Conservation (phyloP, 2,113 vertebrate genomes). For the Tragelaphus strepsiceros region DNA sequence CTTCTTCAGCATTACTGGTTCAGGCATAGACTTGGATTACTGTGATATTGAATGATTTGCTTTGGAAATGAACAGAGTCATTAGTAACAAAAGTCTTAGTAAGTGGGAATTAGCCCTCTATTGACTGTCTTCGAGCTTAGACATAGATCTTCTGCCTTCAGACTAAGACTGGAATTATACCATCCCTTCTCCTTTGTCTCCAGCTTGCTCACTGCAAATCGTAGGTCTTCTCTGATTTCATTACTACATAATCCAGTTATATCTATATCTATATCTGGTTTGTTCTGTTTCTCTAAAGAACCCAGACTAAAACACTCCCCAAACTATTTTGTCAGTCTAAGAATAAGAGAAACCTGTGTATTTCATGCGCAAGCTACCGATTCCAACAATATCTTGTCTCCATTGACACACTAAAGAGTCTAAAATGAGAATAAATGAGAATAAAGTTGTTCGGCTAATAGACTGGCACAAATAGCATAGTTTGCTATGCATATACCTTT, state of each 20-base stretch:
- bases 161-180: neutral
- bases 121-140: neutral
- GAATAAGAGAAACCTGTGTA: neutral
- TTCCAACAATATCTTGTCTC: neutral
- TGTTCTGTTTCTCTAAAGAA: neutral
- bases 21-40: neutral
- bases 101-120: neutral
- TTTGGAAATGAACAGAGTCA: neutral
- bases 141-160: neutral
- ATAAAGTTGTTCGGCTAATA: neutral
- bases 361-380: neutral
- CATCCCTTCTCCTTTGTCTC: neutral
- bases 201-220: neutral
- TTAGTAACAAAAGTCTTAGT: neutral
- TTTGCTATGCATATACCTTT: neutral
- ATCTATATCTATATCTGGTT: neutral
- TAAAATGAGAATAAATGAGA: neutral
- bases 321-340: neutral
- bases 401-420: neutral
- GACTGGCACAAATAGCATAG: neutral
- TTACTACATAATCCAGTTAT: neutral
- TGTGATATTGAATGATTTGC: neutral
- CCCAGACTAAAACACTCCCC: rapidly evolving
- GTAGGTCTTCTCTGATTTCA: neutral
- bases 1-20: neutral